Percentiles rank a stretch among this genome's conserved stretches.
Evolutionary conservation across 2,113 vertebrate genomes (phyloP).

Genomic region (Ramphastos sulfuratus): DNA sequence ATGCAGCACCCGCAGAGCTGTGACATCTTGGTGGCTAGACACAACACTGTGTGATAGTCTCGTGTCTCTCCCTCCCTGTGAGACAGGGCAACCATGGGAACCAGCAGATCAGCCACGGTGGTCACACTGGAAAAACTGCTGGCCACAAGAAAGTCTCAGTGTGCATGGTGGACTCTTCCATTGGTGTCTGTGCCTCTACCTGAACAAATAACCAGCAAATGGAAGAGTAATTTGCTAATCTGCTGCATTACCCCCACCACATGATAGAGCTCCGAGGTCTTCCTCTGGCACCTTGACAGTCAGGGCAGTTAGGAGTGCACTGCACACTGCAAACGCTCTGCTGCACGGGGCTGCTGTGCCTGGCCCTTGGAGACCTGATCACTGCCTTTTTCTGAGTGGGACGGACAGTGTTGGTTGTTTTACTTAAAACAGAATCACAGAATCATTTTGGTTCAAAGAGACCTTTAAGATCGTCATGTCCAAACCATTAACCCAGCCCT

Average conservation of each 20-base stretch:
- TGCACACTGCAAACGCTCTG: neutral
- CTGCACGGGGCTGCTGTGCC: neutral
- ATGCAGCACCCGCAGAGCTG: neutral
- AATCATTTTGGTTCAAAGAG: no score
- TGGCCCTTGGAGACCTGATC: neutral
- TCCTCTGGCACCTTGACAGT: no score
- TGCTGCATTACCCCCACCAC: no score
- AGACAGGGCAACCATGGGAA: no score
- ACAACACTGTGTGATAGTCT: neutral
- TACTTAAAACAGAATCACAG: no score
- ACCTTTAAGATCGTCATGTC: no score
- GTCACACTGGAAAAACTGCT: neutral
- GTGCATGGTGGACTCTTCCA: neutral
- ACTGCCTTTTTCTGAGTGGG: no score
- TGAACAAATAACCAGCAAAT: no score
- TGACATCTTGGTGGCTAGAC: neutral
- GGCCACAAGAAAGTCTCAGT: neutral
- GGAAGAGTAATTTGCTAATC: neutral
- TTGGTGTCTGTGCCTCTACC: neutral
- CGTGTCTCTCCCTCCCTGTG: no score
- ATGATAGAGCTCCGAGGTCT: no score
- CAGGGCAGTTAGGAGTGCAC: no score
- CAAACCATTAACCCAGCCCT: no score
- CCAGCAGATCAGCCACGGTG: neutral
- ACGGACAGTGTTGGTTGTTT: neutral